A percentile compares a stretch with the other conserved stretches of the same genome.
Evolutionary conservation across 2,113 vertebrate species (phyloP).

Genomic region (Neomonachus schauinslandi): DNA sequence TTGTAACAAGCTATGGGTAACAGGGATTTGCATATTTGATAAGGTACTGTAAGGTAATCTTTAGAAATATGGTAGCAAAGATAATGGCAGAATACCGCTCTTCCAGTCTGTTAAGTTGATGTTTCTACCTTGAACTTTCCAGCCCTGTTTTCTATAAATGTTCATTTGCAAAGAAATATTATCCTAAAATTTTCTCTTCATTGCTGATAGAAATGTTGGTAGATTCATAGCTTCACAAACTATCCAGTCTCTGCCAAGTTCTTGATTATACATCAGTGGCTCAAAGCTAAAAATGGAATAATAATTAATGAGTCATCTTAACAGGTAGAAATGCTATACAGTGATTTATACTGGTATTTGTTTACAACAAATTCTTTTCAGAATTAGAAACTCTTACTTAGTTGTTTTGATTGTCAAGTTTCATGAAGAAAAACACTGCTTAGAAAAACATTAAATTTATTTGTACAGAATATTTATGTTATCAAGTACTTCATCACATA

Average conservation of each 20-base stretch:
- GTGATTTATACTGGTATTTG: slow-evolving; percentile 6
- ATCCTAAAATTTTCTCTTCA: background rate
- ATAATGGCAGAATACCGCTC: background rate
- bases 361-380: slow-evolving; percentile 45
- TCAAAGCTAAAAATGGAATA: slow-evolving; percentile 48
- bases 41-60: background rate
- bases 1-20: background rate
- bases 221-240: background rate
- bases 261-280: slow-evolving; percentile 12
- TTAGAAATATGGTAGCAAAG: background rate
- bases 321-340: background rate
- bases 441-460: background rate
- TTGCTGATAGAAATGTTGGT: background rate
- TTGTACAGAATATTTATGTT: background rate
- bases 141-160: background rate
- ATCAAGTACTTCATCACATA: background rate
- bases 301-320: slow-evolving; percentile 54
- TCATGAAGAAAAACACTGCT: slow-evolving; percentile 10
- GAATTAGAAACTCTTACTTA: background rate
- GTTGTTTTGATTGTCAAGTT: background rate
- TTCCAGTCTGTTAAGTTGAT: background rate
- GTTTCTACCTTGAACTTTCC: background rate
- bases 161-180: background rate
- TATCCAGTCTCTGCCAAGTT: background rate
- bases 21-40: background rate